These are phyloP conservation scores for Falco biarmicus DNA, from an alignment of 2,797 vertebrate genomes.

Conservation along the genomic window DNA sequence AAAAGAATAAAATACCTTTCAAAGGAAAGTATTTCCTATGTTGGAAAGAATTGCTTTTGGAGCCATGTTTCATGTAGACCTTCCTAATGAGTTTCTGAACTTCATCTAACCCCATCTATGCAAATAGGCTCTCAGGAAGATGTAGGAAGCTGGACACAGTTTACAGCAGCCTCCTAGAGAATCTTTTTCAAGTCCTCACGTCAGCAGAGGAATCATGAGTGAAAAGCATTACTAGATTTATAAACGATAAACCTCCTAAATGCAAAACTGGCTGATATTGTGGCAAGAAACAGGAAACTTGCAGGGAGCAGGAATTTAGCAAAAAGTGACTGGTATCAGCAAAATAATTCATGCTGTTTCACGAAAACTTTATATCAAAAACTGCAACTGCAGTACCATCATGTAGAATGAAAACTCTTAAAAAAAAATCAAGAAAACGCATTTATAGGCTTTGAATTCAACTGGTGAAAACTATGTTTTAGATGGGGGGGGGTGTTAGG, in stretches of 20 bases:
- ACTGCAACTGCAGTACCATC: background rate
- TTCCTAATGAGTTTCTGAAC: background rate
- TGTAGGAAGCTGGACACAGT: background rate
- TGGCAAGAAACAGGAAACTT: background rate
- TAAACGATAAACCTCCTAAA: conserved; percentile 9
- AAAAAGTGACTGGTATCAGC: background rate
- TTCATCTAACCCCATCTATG: background rate
- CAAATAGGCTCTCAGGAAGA: background rate
- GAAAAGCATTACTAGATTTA: background rate
- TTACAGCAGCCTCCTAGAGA: background rate
- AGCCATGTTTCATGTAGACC: background rate
- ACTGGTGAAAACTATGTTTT: background rate
- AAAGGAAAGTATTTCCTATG: background rate
- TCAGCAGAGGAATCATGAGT: background rate
- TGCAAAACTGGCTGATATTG: background rate
- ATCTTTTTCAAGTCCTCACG: background rate
- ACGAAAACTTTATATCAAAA: background rate
- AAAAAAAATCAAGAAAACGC: background rate
- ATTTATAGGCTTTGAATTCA: background rate
- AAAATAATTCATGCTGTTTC: background rate
- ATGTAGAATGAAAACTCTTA: background rate
- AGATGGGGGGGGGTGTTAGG: background rate
- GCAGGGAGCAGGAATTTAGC: background rate
- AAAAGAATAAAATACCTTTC: background rate
- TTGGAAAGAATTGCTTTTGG: background rate